Percentiles rank a stretch among this genome's conserved stretches.
phyloP scores from a whole-genome alignment of 2,888 invertebrate species.

The Agriotes lineatus region DNA sequence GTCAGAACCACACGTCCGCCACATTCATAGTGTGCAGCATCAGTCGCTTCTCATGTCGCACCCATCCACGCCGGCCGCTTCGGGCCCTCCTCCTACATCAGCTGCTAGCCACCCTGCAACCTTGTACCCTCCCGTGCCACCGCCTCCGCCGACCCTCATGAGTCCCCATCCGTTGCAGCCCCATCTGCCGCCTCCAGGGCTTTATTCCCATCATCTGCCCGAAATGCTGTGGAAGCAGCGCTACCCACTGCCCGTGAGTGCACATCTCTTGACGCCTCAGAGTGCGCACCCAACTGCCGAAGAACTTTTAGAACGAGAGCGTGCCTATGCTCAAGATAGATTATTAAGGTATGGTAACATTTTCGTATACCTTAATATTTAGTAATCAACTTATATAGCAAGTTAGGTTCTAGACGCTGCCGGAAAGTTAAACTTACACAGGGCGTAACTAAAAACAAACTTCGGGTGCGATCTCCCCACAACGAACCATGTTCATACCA shows the following conservation, averaged over 20 bases:
- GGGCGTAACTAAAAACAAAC: no score
- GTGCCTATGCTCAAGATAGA: constrained; percentile 72
- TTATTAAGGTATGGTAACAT: constrained; percentile 75
- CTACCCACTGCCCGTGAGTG: constrained; percentile 69
- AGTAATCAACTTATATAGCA: no score
- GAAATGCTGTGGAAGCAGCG: constrained; percentile 76
- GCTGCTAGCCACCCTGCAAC: constrained; percentile 59
- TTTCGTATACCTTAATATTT: no score
- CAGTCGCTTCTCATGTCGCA: constrained; percentile 73
- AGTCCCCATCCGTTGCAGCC: constrained; percentile 61
- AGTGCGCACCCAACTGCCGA: constrained; percentile 63
- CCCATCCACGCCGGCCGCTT: constrained; percentile 63
- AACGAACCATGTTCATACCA: no score
- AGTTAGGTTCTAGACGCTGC: no score
- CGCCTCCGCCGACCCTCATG: constrained; percentile 57
- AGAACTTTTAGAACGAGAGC: constrained; percentile 68
- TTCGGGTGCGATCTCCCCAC: no score
- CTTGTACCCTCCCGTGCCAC: constrained; percentile 54
- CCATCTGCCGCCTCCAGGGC: constrained; percentile 55
- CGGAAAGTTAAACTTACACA: no score
- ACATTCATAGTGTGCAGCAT: constrained; percentile 74
- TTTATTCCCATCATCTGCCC: constrained; percentile 64
- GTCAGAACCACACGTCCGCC: constrained; percentile 69
- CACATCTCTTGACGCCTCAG: constrained; percentile 65
- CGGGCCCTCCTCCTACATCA: constrained; percentile 63